Base-by-base conservation (phyloP, 2,113 vertebrate species). In the Saccopteryx leptura region DNA sequence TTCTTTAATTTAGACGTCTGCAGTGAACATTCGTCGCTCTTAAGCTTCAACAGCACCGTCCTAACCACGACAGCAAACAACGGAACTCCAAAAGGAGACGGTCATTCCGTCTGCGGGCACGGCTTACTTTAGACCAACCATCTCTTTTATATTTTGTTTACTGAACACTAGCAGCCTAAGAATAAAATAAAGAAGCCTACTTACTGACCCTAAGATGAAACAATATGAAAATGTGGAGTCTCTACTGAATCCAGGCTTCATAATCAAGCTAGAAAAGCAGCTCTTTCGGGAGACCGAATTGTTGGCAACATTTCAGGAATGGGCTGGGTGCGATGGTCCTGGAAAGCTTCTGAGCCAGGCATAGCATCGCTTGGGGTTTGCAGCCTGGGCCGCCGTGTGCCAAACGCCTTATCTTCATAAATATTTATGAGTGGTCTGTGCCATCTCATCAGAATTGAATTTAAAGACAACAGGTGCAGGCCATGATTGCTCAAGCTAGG, bases 371-470 rank as follows among this genome's bases (percentile, higher is more conserved):
- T 93, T 48, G 18, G 93, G 10, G 31, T 88, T 61, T 95, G 72
- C 61, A 96, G 54, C 94, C 72, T 46, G 61, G 90, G 88, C 68
- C 78, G 48, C 23, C 18, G 28, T 48, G 88, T 89, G 95, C 97
- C 97, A 96, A 92, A 84, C 74, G 85, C 33, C 28, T 82, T 23
- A 5, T 82, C 85, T 56, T 95, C 86, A 96, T 97, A 78, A 96
- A 96, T 97, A 96, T 97, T 90, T 93, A 97, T 96, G 89, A 95
- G 81, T 61, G 28, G 61, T 96, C 74, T 72, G 89, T 96, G 94
- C 96, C 97, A 96, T 96, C 96, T 97, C 93, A 80, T 96, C 96
- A 97, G 93, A 97, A 97, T 95, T 52, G 66, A 91, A 96, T 91
- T 95, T 91, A 89, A 76, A 94, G 96, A 96, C 74, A 94, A 92